phyloP scores from a whole-genome alignment of 1,140 invertebrate species.

The Anadara kagoshimensis region DNA sequence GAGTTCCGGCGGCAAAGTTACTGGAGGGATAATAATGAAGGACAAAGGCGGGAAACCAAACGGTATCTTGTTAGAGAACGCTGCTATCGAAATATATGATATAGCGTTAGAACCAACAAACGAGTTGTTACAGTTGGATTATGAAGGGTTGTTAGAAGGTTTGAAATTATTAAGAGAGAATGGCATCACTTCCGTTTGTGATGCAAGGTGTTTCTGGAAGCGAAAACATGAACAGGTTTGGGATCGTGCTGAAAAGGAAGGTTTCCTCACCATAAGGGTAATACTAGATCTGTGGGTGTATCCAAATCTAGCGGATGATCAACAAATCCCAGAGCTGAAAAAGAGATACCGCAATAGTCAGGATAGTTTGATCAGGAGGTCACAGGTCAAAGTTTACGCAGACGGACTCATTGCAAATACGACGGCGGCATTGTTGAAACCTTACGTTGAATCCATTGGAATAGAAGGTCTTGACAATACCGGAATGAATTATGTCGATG shows the following conservation, averaged over 20 bases:
- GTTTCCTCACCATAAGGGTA: slow-evolving; percentile 17
- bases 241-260: slow-evolving; percentile 16
- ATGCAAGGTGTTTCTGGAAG: slow-evolving; percentile 37
- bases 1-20: background rate
- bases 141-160: slow-evolving; percentile 29
- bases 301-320: slow-evolving; percentile 22
- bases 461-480: slow-evolving; percentile 29
- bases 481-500: slow-evolving; percentile 40
- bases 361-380: slow-evolving; percentile 20
- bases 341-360: background rate
- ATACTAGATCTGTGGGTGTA: slow-evolving; percentile 39
- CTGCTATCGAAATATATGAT: slow-evolving; percentile 30
- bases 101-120: slow-evolving; percentile 24
- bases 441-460: slow-evolving; percentile 20
- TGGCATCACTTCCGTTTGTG: slow-evolving; percentile 45
- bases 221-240: slow-evolving; percentile 29
- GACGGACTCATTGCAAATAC: slow-evolving; percentile 38
- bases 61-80: slow-evolving; percentile 44
- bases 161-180: slow-evolving; percentile 20
- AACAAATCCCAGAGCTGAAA: slow-evolving; percentile 36
- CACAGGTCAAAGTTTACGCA: slow-evolving; percentile 39
- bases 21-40: slow-evolving; percentile 42
- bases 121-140: slow-evolving; percentile 16
- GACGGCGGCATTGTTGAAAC: slow-evolving; percentile 32
- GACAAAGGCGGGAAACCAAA: slow-evolving; percentile 25